A percentile compares a stretch with the other conserved stretches of the same genome.
These are phyloP conservation scores for Aurelia sp. DNA, from an alignment of 30 jellyfish, hydroid and myxozoan genomes.

Conservation along the genomic window DNA sequence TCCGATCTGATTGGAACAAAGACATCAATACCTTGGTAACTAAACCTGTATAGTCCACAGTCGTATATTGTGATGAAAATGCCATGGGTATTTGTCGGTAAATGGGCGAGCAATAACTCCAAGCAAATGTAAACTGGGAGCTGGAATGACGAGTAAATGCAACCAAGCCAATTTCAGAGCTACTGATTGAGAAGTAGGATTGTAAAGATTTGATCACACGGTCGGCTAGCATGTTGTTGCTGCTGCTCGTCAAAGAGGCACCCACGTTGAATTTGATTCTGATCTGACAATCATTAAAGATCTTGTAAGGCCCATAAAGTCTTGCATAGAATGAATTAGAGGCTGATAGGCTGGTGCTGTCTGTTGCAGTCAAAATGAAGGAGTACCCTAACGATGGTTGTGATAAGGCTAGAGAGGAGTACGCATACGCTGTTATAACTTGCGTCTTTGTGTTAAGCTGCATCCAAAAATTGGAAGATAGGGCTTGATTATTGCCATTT, in stretches of 20 bases:
- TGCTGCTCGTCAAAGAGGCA: constrained; percentile 18
- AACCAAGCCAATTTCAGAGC: constrained; percentile 56
- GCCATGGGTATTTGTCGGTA: constrained; percentile 21
- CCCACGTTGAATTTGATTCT: constrained; percentile 9
- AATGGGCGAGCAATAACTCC: constrained; percentile 73
- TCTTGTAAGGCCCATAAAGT: constrained; percentile 57
- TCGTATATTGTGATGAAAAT: neutral
- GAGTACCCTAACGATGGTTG: constrained; percentile 44
- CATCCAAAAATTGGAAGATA: constrained; percentile 67
- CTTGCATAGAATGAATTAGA: constrained; percentile 48
- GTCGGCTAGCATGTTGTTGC: constrained; percentile 19
- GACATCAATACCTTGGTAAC: constrained; percentile 59
- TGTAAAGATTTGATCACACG: constrained; percentile 4
- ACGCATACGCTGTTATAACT: constrained; percentile 54
- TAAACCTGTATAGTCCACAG: constrained; percentile 59
- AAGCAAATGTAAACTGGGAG: constrained; percentile 51
- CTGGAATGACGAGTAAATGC: constrained; percentile 29
- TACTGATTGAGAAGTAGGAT: constrained; percentile 36
- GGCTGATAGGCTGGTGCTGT: constrained; percentile 69
- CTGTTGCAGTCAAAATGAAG: constrained; percentile 71
- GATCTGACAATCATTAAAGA: constrained; percentile 69
- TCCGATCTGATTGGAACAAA: constrained; percentile 67
- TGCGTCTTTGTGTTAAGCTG: constrained; percentile 66
- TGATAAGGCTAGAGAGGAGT: constrained; percentile 35
- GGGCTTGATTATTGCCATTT: constrained; percentile 5